Evolutionary conservation across 2,113 vertebrate species (phyloP).

Genomic region (Fukomys damarensis): DNA sequence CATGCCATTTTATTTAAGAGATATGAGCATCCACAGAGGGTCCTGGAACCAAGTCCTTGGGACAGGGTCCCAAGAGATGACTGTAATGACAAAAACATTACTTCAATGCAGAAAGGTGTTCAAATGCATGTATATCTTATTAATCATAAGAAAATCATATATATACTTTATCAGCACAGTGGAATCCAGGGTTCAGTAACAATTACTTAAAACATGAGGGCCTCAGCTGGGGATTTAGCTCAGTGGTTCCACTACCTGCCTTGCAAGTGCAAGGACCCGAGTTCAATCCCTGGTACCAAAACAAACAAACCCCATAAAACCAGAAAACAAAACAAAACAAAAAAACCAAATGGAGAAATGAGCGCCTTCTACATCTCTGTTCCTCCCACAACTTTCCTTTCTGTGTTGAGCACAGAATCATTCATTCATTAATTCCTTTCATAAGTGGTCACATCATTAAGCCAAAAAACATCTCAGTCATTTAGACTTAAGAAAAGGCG

Average conservation of each 20-base stretch:
- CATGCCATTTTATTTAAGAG: background rate
- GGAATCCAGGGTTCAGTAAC: background rate
- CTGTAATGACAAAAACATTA: background rate
- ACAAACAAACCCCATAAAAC: too few species aligned
- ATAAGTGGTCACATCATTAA: background rate
- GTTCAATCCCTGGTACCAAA: too few species aligned
- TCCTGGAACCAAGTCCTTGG: background rate
- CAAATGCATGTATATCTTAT: conserved; percentile 8
- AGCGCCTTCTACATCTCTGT: background rate
- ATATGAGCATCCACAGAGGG: background rate
- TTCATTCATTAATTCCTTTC: conserved; percentile 52
- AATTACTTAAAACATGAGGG: background rate
- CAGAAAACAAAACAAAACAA: too few species aligned
- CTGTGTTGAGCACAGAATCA: background rate
- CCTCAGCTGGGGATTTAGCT: too few species aligned
- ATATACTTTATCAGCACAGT: background rate
- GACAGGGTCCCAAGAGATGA: background rate
- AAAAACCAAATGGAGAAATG: too few species aligned
- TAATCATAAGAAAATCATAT: conserved; percentile 8
- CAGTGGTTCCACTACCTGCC: too few species aligned
- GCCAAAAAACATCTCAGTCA: background rate
- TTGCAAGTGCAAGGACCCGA: too few species aligned
- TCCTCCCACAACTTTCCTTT: background rate
- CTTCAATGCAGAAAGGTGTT: conserved; percentile 27
- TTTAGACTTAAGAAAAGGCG: conserved; percentile 34